Conservation (phyloP, 2,888 invertebrate genomes). For the Strigamia maritima region DNA sequence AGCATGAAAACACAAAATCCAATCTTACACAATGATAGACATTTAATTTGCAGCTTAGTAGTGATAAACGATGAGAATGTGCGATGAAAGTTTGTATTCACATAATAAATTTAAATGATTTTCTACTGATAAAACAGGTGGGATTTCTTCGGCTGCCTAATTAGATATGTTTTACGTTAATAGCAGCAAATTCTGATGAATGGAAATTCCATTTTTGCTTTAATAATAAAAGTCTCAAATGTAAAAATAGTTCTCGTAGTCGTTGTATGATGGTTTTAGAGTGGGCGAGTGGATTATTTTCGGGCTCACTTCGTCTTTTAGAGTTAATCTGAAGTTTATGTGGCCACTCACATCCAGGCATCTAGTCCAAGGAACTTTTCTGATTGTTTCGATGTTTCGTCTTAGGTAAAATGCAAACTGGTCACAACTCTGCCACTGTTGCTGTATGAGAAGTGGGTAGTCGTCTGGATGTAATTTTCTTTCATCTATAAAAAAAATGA, state of each 20-base stretch:
- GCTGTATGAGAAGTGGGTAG: constrained; percentile 75
- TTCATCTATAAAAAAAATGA: constrained; percentile 58
- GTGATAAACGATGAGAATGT: neutral
- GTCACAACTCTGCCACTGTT: constrained; percentile 60
- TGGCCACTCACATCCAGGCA: constrained; percentile 42
- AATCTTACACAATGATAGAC: neutral
- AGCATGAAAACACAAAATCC: no score
- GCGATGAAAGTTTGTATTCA: neutral
- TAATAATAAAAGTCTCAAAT: constrained; percentile 54
- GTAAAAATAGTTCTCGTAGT: constrained; percentile 66
- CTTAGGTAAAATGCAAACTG: constrained; percentile 79
- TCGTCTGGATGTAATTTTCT: constrained; percentile 84
- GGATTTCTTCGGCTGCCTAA: neutral
- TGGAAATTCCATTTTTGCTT: neutral
- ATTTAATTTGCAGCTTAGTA: neutral
- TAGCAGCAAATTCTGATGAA: neutral
- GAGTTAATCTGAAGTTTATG: constrained; percentile 41
- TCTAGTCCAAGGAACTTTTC: constrained; percentile 43
- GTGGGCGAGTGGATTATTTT: constrained; percentile 42
- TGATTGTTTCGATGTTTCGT: constrained; percentile 64
- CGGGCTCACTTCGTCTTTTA: constrained; percentile 42
- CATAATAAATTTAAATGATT: neutral
- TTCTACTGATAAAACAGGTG: neutral
- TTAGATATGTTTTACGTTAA: neutral
- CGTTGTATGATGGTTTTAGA: constrained; percentile 56